These are phyloP conservation scores for Microplitis manilae DNA, from an alignment of 2,888 invertebrate species.

Conservation along the genomic window DNA sequence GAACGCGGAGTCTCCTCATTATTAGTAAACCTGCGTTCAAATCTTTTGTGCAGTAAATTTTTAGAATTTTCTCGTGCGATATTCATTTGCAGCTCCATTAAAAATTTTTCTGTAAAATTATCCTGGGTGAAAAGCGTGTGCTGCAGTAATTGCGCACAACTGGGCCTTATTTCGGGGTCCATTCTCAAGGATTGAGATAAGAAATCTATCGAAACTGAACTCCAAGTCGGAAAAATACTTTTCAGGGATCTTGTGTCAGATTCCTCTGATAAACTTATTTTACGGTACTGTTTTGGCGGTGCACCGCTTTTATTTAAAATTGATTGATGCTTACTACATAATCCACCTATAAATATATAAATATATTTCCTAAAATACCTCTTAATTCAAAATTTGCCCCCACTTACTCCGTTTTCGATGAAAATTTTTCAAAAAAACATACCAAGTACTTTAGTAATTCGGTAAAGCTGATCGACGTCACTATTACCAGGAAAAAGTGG, in stretches of 20 bases:
- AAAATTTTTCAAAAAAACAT: background rate
- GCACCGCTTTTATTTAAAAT: constrained; percentile 59
- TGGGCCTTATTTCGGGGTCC: constrained; percentile 79
- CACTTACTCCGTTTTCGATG: no score
- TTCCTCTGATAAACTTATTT: constrained; percentile 1
- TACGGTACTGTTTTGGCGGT: constrained; percentile 28
- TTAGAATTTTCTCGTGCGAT: constrained; percentile 77
- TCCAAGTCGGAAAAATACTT: constrained; percentile 68
- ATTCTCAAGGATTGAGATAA: constrained; percentile 76
- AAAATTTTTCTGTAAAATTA: constrained; percentile 78
- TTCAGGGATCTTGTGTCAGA: constrained; percentile 39
- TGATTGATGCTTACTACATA: constrained; percentile 59
- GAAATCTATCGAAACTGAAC: constrained; percentile 72
- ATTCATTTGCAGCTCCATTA: constrained; percentile 78
- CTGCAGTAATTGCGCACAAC: constrained; percentile 77
- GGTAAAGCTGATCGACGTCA: constrained; percentile 89
- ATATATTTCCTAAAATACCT: background rate
- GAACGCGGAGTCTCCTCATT: constrained; percentile 54
- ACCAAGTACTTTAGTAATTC: constrained; percentile 87
- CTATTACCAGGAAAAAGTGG: constrained; percentile 92
- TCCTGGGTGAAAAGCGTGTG: constrained; percentile 80
- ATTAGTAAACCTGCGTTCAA: constrained; percentile 52
- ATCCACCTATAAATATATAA: constrained; percentile 49
- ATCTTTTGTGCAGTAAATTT: constrained; percentile 72
- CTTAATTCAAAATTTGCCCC: no score